Conservation (phyloP, 2,797 vertebrate genomes). For the Sebastolobus altivelis region DNA sequence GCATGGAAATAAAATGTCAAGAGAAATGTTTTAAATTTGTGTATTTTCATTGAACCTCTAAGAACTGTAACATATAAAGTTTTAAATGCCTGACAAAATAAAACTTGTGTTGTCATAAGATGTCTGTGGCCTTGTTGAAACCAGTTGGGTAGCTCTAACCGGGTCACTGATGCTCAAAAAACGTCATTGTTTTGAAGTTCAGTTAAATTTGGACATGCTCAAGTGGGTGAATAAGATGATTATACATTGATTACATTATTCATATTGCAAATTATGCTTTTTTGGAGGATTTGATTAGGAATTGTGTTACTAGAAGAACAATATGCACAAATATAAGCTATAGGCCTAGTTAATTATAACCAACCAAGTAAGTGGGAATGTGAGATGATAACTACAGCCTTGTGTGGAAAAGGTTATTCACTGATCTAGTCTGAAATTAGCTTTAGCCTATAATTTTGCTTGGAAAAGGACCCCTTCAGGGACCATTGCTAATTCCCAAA, state of each 20-base stretch:
- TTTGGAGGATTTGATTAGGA: too few relatives aligned
- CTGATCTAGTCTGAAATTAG: not conserved
- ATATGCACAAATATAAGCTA: not conserved
- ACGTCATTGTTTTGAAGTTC: too few relatives aligned
- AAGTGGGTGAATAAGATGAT: not conserved
- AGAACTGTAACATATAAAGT: not conserved
- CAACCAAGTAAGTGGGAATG: not conserved
- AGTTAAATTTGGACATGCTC: not conserved
- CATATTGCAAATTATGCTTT: fast-evolving
- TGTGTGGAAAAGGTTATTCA: not conserved
- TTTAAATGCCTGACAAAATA: constrained; percentile 8
- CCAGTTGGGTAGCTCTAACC: not conserved
- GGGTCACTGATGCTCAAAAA: too few relatives aligned
- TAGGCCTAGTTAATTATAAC: fast-evolving
- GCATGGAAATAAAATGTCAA: not conserved
- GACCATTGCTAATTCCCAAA: not conserved
- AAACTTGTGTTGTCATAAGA: constrained; percentile 4
- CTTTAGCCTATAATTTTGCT: too few relatives aligned
- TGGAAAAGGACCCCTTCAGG: not conserved
- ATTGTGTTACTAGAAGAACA: not conserved
- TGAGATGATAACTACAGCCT: not conserved
- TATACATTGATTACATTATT: too few relatives aligned
- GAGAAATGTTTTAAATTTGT: not conserved
- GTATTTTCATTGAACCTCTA: not conserved
- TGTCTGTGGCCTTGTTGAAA: not conserved